These are phyloP conservation scores for Hydrozoanthus gracilis DNA, from an alignment of 92 coral and sea anemone species.

Conservation along the genomic window DNA sequence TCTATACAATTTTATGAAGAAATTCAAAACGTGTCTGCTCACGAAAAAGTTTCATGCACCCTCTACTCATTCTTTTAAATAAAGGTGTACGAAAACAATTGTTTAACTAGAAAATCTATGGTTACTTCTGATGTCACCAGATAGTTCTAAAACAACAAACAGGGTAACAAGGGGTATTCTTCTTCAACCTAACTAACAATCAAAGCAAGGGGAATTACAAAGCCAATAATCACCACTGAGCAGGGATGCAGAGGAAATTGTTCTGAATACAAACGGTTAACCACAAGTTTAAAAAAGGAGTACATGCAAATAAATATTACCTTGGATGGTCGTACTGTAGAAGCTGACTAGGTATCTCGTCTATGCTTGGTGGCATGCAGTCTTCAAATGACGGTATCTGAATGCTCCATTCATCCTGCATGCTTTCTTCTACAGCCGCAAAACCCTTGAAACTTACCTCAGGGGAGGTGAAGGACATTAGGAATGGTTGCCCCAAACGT, in stretches of 20 bases:
- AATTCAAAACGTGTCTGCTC: no score
- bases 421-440: slow-evolving; percentile 26
- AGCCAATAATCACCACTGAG: background rate
- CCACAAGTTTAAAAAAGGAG: background rate
- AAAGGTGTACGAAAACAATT: no score
- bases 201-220: background rate
- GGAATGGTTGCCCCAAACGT: slow-evolving; percentile 17
- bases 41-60: no score
- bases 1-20: no score
- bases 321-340: slow-evolving; percentile 23
- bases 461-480: slow-evolving; percentile 22
- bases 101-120: background rate
- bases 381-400: background rate
- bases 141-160: no score
- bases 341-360: slow-evolving; percentile 16
- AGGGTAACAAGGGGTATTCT: background rate
- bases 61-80: no score
- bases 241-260: background rate
- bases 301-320: background rate
- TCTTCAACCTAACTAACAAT: background rate
- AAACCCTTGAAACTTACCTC: slow-evolving; percentile 46
- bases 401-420: background rate
- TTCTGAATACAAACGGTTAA: background rate
- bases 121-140: background rate
- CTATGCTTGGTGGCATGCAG: background rate